Evolutionary conservation across 2,113 vertebrate genomes (phyloP), one percentile per base, ranked within the genome.

Genomic region (Oryzias curvinotus): DNA sequence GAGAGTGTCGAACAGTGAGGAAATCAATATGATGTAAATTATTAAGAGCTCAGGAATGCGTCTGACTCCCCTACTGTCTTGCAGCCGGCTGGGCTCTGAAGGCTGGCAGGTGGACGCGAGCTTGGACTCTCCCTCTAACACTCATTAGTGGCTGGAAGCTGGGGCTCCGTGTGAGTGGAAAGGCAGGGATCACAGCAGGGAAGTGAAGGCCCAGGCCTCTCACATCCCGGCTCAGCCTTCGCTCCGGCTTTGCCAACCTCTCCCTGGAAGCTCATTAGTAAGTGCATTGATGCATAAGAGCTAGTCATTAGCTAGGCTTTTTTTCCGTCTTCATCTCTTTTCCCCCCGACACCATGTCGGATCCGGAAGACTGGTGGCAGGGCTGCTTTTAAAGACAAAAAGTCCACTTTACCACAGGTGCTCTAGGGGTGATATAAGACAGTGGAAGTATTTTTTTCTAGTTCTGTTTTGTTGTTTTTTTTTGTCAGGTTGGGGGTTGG

Each of bases 181-280:
- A 98, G 95, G 95, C 94, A 95, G 93, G 94, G 94, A 96, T 96
- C 96, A 94, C 95, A 96, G 96, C 94, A 85, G 96, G 96, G 94
- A 95, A 96, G 95, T 96, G 94, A 93, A 93, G 94, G 94, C 94
- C 94, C 94, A 90, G 94, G 94, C 94, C 94, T 94, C 94, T 96
- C 94, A 92, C 94, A 96, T 97, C 95, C 94, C 92, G 88, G 91
- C 92, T 94, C 94, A 93, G 94, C 94, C 93, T 95, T 92, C 91
- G 92, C 93, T 93, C 94, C 89, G 94, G 93, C 93, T 95, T 92
- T 93, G 93, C 95, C 95, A 95, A 94, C 94, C 94, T 95, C 93
- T 96, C 93, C 95, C 95, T 96, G 95, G 95, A 96, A 98, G 97
- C 96, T 99, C 97, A 98, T 99, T 99, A 99, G 97, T 95, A 98